phyloP scores from a whole-genome alignment of 92 coral and sea anemone genomes.

The Siderastrea siderea region DNA sequence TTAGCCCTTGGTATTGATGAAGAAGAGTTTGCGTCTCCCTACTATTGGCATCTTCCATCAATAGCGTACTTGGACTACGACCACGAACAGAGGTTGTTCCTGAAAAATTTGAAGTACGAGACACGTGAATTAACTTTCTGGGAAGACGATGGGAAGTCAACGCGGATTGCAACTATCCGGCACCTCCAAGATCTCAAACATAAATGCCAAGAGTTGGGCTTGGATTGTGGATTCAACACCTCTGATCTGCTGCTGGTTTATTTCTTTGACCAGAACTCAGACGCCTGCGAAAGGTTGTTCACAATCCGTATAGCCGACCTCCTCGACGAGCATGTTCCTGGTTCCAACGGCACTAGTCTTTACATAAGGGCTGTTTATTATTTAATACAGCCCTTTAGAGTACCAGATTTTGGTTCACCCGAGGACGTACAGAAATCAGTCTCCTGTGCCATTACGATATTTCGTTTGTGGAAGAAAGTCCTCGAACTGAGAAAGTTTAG shows the following conservation, averaged over 20 bases:
- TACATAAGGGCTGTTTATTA: slow-evolving; percentile 34
- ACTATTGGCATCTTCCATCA: slow-evolving; percentile 48
- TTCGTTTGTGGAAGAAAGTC: background rate
- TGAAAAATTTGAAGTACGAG: slow-evolving; percentile 42
- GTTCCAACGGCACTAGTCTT: slow-evolving; percentile 37
- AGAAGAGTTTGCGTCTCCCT: slow-evolving; percentile 44
- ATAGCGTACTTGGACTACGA: slow-evolving; percentile 54
- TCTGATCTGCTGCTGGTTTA: slow-evolving; percentile 38
- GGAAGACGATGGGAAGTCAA: slow-evolving; percentile 5
- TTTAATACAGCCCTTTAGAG: slow-evolving; percentile 23
- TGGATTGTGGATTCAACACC: slow-evolving; percentile 37
- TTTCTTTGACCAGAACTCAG: slow-evolving; percentile 40
- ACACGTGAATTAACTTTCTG: slow-evolving; percentile 46
- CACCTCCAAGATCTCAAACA: slow-evolving; percentile 47
- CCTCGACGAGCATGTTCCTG: slow-evolving; percentile 27
- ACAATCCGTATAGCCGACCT: slow-evolving; percentile 31
- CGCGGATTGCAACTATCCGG: slow-evolving; percentile 22
- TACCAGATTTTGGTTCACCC: slow-evolving; percentile 31
- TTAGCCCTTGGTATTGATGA: slow-evolving; percentile 43
- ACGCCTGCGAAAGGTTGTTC: background rate
- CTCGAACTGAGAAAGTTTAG: slow-evolving; percentile 17
- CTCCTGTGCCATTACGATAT: slow-evolving; percentile 51
- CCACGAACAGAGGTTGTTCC: slow-evolving; percentile 52
- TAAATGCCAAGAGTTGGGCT: slow-evolving; percentile 22
- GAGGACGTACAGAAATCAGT: slow-evolving; percentile 36